Base-by-base conservation (phyloP, 2,113 vertebrate species). In the Callionymus lyra region DNA sequence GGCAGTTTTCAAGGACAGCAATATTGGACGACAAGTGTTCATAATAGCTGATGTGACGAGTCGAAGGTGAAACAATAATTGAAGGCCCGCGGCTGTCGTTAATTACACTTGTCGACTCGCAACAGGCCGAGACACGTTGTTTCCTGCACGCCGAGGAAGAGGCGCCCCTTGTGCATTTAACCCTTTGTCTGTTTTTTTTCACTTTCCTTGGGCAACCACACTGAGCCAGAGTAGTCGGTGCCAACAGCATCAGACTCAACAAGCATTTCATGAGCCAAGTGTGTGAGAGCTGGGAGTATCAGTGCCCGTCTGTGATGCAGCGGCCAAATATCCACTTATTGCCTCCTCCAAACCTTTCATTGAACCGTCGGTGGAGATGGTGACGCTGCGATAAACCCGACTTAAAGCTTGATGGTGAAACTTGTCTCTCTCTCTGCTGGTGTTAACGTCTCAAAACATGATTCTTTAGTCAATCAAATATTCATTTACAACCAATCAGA, bases 201-300 rank as follows among this genome's bases (percentile, higher is more conserved):
- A n/a, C 37, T 44, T 46, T 43, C 45, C 45, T 48, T 56, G 54
- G 36, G 45, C 58, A 39, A 43, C 31, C 17, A 17, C n/a, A 31
- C 47, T 10, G 40, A 40, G 55, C 62, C 57, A 69, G 56, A 44
- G 54, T 43, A 39, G 47, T 48, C 44, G 16, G 34, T 38, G 16
- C 47, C 32, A 27, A 41, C 44, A 34, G 41, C 53, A 19, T 3
- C 57, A 39, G 51, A 48, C 38, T 42, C 39, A 53, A 57, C 51
- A 53, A 68, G 47, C 38, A 41, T 14, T 34, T 18, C 6, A 37
- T 1, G 1, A 45, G 53, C 42, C 61, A 54, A 54, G 43, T 31
- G 34, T 35, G 38, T 12, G 18, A 46, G 40, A 16, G 56, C 47
- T 60, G 37, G 44, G 60, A 55, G 27, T 50, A 27, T 17, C 50